A percentile compares a stretch with the other conserved stretches of the same genome.
Conservation (phyloP, 2,797 vertebrate genomes). For the Enteromius trimaculatus region DNA sequence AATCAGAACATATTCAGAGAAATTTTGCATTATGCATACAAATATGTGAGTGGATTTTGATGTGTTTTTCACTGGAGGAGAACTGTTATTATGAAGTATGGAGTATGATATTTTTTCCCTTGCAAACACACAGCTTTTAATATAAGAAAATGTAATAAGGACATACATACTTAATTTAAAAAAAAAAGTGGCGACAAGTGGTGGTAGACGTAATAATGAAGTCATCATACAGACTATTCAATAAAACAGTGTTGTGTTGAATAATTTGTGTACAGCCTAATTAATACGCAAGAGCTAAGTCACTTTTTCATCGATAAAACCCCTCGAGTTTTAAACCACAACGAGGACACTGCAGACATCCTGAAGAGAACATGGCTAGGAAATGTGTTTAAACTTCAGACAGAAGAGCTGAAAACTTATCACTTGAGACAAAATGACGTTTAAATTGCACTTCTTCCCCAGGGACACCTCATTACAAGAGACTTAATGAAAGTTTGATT, state of each 20-base stretch:
- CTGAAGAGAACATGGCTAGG: background rate
- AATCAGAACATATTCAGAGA: background rate
- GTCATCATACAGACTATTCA: background rate
- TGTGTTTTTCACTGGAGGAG: too few relatives aligned
- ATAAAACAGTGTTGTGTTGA: background rate
- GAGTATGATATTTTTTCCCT: background rate
- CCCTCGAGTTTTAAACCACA: background rate
- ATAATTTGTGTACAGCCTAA: background rate
- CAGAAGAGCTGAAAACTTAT: background rate
- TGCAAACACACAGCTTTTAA: background rate
- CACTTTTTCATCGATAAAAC: background rate
- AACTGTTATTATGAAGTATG: background rate
- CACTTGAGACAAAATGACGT: slow-evolving; percentile 10
- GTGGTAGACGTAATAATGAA: background rate
- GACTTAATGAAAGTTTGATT: background rate
- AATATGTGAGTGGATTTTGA: background rate
- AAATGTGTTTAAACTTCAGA: slow-evolving; percentile 8
- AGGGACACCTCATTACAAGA: background rate
- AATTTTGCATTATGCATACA: background rate
- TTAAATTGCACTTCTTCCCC: slow-evolving; percentile 3
- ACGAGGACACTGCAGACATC: background rate
- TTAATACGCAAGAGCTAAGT: background rate
- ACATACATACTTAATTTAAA: background rate
- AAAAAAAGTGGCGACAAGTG: background rate
- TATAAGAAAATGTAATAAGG: too few relatives aligned